These are phyloP conservation scores for Amazona guildingii DNA, from an alignment of 2,113 vertebrate genomes.

Conservation along the genomic window DNA sequence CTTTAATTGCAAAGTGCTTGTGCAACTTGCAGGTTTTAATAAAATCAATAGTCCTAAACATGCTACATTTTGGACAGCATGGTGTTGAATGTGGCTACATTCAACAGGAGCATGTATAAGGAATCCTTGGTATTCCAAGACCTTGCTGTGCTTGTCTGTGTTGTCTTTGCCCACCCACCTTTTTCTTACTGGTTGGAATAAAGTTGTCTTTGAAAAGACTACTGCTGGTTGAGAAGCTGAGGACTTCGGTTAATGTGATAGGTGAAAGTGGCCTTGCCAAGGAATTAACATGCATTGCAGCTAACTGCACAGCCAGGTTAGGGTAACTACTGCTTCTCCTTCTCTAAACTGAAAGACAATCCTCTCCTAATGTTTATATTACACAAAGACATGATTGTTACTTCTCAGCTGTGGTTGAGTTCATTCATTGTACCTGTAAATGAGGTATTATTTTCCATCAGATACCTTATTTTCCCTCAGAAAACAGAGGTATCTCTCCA, in stretches of 20 bases:
- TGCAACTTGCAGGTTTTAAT: slow-evolving; percentile 2
- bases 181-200: not conserved
- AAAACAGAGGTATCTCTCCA: not conserved
- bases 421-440: not conserved
- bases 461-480: not conserved
- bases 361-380: not conserved
- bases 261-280: not conserved
- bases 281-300: not conserved
- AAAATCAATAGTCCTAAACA: not conserved
- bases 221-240: not conserved
- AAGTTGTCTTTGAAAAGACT: not conserved
- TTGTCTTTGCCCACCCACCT: not conserved
- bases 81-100: not conserved
- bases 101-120: not conserved
- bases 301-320: not conserved
- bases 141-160: not conserved
- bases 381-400: not conserved
- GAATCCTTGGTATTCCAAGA: not conserved
- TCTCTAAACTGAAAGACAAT: not conserved
- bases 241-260: not conserved
- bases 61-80: not conserved
- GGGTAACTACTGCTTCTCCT: not conserved
- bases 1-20: not conserved
- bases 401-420: not conserved
- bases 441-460: not conserved